phyloP scores from a whole-genome alignment of 2,113 vertebrate genomes.

The Mohoua ochrocephala region DNA sequence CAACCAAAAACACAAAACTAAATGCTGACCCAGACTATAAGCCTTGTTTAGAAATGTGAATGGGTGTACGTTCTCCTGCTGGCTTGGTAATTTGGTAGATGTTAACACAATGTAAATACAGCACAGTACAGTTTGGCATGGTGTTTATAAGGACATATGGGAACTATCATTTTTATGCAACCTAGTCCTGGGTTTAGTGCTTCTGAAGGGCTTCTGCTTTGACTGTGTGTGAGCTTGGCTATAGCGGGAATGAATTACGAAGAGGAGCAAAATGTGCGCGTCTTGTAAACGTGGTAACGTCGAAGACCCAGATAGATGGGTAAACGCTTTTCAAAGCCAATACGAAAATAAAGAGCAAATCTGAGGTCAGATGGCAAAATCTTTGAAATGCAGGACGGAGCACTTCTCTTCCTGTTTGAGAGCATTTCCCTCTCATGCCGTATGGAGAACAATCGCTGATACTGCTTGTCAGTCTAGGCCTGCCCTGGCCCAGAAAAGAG shows the following conservation, averaged over 20 bases:
- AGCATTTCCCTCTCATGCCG: neutral
- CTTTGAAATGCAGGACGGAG: neutral
- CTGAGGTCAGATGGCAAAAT: constrained; percentile 28
- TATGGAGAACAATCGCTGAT: neutral
- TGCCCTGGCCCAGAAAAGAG: neutral
- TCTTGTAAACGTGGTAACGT: constrained; percentile 39
- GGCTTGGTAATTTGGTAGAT: constrained; percentile 42
- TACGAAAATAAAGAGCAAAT: neutral
- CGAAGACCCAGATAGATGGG: constrained; percentile 4
- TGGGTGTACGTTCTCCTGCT: constrained; percentile 2
- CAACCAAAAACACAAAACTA: neutral
- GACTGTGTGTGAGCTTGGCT: constrained; percentile 30
- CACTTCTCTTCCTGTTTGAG: neutral
- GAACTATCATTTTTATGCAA: constrained; percentile 32
- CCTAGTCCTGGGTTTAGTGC: constrained; percentile 6
- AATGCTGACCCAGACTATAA: neutral
- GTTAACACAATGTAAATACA: constrained; percentile 63
- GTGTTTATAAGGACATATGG: constrained; percentile 47
- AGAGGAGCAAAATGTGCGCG: constrained; percentile 14
- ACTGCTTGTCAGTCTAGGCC: neutral
- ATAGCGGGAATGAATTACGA: constrained; percentile 41
- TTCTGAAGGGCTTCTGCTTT: constrained; percentile 51
- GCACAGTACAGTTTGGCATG: constrained; percentile 17
- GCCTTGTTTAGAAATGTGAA: constrained; percentile 48
- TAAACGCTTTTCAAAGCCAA: constrained; percentile 35